These are phyloP conservation scores for Bos indicus DNA, from an alignment of 2,113 vertebrate species.

Conservation along the genomic window DNA sequence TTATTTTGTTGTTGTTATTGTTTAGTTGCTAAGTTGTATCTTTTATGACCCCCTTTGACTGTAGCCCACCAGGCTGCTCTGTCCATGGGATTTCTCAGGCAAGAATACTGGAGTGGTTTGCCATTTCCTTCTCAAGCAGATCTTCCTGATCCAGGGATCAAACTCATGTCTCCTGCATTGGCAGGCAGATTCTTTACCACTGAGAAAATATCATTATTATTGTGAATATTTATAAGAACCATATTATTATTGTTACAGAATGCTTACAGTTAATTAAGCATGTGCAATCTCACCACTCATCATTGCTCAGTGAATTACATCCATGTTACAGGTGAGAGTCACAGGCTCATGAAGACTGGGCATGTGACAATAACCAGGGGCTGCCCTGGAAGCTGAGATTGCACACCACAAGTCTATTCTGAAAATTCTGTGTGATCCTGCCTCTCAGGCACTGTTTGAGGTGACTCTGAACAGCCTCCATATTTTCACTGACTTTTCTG, in stretches of 20 bases:
- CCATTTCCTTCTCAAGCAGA: not conserved
- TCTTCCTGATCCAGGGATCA: not conserved
- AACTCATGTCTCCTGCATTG: not conserved
- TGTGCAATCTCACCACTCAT: not conserved
- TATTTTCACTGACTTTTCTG: not conserved
- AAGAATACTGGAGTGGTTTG: not conserved
- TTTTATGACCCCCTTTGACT: not conserved
- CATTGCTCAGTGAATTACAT: not conserved
- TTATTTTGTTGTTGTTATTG: not conserved
- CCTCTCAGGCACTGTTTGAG: not conserved
- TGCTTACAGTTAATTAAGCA: not conserved
- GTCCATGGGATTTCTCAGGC: not conserved
- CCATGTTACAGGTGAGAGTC: not conserved
- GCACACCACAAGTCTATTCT: no score
- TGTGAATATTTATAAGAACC: fast-evolving
- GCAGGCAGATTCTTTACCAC: not conserved
- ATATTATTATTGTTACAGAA: fast-evolving
- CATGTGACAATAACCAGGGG: fast-evolving
- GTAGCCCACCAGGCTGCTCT: not conserved
- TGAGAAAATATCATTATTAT: not conserved
- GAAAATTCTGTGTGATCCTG: fast-evolving
- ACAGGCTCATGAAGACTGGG: fast-evolving
- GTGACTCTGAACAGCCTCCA: no score
- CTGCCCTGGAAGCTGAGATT: not conserved
- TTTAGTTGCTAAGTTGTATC: not conserved